phyloP scores from a whole-genome alignment of 2,113 vertebrate species.

The Zosterops lateralis region DNA sequence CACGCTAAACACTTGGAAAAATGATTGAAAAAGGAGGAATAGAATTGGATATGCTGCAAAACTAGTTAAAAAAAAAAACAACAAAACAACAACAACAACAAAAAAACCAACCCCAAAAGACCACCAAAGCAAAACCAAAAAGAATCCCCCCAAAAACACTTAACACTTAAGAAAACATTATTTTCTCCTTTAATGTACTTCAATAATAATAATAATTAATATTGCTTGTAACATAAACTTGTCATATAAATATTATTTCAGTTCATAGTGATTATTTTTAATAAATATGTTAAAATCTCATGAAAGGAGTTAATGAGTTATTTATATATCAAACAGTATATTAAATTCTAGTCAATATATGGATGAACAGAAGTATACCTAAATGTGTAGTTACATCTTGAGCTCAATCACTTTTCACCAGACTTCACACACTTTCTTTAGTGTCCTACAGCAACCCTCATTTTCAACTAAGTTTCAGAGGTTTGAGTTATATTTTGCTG shows the following conservation, averaged over 20 bases:
- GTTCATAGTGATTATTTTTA: background rate
- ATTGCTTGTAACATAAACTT: background rate
- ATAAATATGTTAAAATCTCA: background rate
- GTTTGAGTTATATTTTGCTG: background rate
- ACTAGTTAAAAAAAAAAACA: background rate
- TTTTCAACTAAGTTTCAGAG: background rate
- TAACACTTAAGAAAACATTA: background rate
- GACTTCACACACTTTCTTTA: background rate
- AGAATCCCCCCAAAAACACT: fast-evolving
- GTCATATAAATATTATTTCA: background rate
- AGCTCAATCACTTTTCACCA: background rate
- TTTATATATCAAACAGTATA: background rate
- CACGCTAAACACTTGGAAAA: background rate
- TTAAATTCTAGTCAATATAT: background rate
- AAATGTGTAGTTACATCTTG: background rate
- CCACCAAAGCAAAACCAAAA: background rate
- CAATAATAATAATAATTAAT: background rate
- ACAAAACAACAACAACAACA: background rate
- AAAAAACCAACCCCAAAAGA: background rate
- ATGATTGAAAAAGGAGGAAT: background rate
- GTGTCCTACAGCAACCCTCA: background rate
- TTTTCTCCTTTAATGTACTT: background rate
- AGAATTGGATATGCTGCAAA: background rate
- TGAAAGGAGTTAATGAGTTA: background rate
- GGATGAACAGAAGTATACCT: background rate